Evolutionary conservation across 1,140 invertebrate species (phyloP), one percentile per base, ranked within the genome.

Genomic region (Triops longicaudatus): DNA sequence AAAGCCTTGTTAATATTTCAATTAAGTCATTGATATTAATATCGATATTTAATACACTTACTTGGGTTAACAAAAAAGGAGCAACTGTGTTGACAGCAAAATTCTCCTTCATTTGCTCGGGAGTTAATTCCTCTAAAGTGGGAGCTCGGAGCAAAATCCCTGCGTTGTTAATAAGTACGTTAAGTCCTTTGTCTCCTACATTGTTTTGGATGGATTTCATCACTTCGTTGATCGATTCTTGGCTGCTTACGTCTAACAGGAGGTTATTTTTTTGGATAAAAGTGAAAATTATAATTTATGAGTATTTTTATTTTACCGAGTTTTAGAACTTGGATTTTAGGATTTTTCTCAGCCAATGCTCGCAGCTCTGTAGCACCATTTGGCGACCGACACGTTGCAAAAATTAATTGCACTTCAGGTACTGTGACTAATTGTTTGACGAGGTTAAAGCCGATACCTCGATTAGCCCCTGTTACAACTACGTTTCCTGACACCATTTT

Each of bases 151-250:
- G 88, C 1, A 89, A 87, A 27, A 92, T 85, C 14, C 92, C 94
- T 50, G 94, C 94, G 86, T 95, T 96, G 82, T 96, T 96, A 63
- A 96, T 90, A 0, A 97, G 84, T 26, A 95, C 86, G 84, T 95
- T 94, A 0, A 96, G 83, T 5, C 93, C 93, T 73, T 86, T 81
- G 11, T 88, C 86, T 74, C 89, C 88, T 1, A 93, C 87, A 44
- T 73, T 41, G 78, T 42, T n/a, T 26, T 41, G 27, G 1, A 94
- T 87, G 79, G 88, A 80, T 17, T 87, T 82, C 0, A 88, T 83
- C 11, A 93, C 81, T 41, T 85, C 84, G 0, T 86, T 84, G 79
- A 90, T 91, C 22, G 83, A 85, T 26, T 88, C 84, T 26, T 88
- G 87, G 77, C 93, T 85, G 28, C 81, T 87, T 9, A 77, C 76